Base-by-base conservation (phyloP, 2,113 vertebrate genomes). In the Carassius auratus region DNA sequence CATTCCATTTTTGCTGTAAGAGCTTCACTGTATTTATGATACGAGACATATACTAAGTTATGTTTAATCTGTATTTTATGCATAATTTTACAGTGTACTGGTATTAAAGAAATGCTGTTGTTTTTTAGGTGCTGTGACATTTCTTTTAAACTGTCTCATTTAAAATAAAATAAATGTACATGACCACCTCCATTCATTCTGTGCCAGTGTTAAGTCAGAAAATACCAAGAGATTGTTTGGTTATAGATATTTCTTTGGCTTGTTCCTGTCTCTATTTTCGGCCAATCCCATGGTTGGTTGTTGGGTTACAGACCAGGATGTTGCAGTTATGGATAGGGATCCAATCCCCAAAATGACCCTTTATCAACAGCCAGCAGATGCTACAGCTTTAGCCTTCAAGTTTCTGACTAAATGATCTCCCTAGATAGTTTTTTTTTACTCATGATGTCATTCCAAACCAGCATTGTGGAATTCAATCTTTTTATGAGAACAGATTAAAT, bases 351-450 rank as follows among this genome's bases (percentile, higher is more conserved):
- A 83, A 90, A 91, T 92, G 90, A 93, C 91, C 92, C 89, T 91
- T 94, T 93, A 94, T 94, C 94, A 92, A 91, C 89, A 85, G 86
- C 13, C 85, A 91, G 84, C 92, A 94, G 93, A 85, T 86, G 86
- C 90, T 83, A 88, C 50, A 83, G 90, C 91, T 86, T 69, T 61
- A 74, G 84, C 84, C 89, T 88, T 89, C 86, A 83, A 91, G 85
- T 92, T 94, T 89, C 89, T 23, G 21, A 89, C 89, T 92, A 90
- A 92, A 92, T 93, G 88, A 94, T 95, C 94, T 94, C 93, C 92
- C 91, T 76, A 87, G 93, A 93, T 86, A 85, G 82, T 23, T 73
- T 76, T 21, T n/a, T 30, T 45, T 74, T 19, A 55, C 26, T 36
- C 75, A 57, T 6, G 17, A 30, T 52, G 5, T 4, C 5, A 1